Base-by-base conservation (phyloP, 2,797 vertebrate species). In the Arnoldichthys spilopterus region DNA sequence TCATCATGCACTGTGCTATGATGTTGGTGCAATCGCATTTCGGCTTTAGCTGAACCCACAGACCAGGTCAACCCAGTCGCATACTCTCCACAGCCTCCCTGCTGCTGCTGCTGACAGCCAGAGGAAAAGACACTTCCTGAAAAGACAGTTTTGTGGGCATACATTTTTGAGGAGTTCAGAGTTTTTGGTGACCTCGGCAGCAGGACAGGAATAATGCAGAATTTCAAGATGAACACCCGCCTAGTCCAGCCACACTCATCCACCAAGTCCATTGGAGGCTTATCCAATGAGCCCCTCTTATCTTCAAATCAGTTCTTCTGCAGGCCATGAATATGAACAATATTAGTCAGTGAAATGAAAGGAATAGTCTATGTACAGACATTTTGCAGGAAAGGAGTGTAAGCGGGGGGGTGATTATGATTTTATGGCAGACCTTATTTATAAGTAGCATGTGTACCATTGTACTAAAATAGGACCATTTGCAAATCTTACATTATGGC, bases 1-100 rank as follows among this genome's bases (percentile, higher is more conserved):
- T 84, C 81, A 85, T 85, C 81, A 79, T 45, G 43, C 68, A 67
- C 58, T 22, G 64, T 45, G 74, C 69, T 81, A 68, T 30, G 90
- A 91, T 88, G 79, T 63, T 56, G 64, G 75, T 59, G 70, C 80
- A 77, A 81, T 85, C 63, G 59, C 62, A 79, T 63, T 74, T 30
- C 30, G 43, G 51, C 51, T 67, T 73, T 63, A 78, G 40, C 51
- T 51, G 54, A 77, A 51, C 28, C 26, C 40, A 51, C 59, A 62
- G 74, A 51, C 64, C 34, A 13, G 79, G 73, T 80, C 79, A 75
- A 75, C 75, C 45, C 37, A 18, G 47, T 51, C 24, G 59, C 54
- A 49, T 0, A 69, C 22, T 30, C 32, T 56, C 45, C n/a, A 59
- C 34, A 54, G 43, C 43, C 11, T 45, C 43, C 43, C 43, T 16